Evolutionary conservation across 2,797 vertebrate genomes (phyloP), one percentile per base, ranked within the genome.

Genomic region (Euphonia xanthogaster): DNA sequence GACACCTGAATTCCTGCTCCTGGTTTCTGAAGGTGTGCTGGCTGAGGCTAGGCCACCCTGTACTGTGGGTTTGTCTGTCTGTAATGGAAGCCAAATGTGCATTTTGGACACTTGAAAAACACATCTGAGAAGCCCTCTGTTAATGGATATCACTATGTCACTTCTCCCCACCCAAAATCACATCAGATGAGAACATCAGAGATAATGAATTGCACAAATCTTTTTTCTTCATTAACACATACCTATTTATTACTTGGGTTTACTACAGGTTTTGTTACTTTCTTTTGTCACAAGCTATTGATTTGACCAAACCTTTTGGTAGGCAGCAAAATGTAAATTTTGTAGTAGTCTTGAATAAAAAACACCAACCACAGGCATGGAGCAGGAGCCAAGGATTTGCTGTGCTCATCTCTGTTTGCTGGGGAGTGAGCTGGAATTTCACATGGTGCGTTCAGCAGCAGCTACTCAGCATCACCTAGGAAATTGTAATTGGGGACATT

Each of bases 371-470:
- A 10, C 23, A 19, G 9, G 6, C 17, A 6, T 65, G 66, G 47
- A 91, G 37, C 61, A 44, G 62, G 37, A 85, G 44, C 31, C 42
- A 48, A 54, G 14, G 54, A 48, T 75, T 76, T 65, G 18, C 45
- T 57, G 62, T 33, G 51, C 57, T 63, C 37, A 5, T 74, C 54
- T 84, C 48, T 89, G 7, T 58, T 86, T 89, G 58, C 63, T 31
- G n/a, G 35, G 28, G 61, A 65, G 33, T 48, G 70, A 91, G 48
- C 58, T 93, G 81, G 54, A 83, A 55, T 90, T 80, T 86, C 73
- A 37, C 27, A 17, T 1, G 1, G 21, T 37, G 30, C 54, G n/a
- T 45, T 93, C 58, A 63, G 68, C 65, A 84, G 77, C 39, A 54
- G 51, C 31, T 50, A 33, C 51, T 78, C 48, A 72, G 58, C 67